Conservation (phyloP, 2,113 vertebrate species). For the Sarotherodon lohbergeri region DNA sequence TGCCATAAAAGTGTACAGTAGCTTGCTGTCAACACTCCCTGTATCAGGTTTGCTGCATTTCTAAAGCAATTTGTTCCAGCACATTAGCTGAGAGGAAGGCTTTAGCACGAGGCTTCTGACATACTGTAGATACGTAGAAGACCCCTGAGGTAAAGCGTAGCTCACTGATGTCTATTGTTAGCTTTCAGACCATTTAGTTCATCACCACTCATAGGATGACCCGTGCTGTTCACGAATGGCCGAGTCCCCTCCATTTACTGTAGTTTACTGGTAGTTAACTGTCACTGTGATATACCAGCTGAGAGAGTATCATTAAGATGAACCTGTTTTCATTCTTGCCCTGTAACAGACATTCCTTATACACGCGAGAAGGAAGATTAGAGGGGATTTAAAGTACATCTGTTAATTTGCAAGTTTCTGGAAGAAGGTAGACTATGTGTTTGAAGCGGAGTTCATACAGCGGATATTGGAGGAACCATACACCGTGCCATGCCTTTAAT, state of each 20-base stretch:
- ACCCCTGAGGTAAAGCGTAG: neutral
- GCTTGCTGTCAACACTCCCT: neutral
- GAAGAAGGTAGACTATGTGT: constrained; percentile 22
- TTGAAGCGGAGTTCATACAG: constrained; percentile 52
- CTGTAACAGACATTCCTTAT: constrained; percentile 8
- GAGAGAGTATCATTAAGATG: constrained; percentile 19
- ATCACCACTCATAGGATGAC: neutral
- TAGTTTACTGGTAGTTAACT: neutral
- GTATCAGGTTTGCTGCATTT: neutral
- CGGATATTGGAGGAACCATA: constrained; percentile 3
- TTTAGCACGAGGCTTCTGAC: neutral
- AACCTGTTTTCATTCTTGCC: constrained; percentile 18
- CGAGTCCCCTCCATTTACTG: neutral
- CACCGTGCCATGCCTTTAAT: constrained; percentile 30
- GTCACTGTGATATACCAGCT: neutral
- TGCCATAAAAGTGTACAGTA: neutral
- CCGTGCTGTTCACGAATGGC: neutral
- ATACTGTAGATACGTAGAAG: neutral
- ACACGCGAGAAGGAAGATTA: constrained; percentile 43
- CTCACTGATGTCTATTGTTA: neutral
- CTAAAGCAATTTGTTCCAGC: neutral
- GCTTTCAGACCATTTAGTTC: neutral
- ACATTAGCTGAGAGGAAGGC: neutral
- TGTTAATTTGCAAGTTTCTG: constrained; percentile 46
- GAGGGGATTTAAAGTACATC: constrained; percentile 49